Base-by-base conservation (phyloP, 2,888 invertebrate species). In the Meiosimyza platycephala region DNA sequence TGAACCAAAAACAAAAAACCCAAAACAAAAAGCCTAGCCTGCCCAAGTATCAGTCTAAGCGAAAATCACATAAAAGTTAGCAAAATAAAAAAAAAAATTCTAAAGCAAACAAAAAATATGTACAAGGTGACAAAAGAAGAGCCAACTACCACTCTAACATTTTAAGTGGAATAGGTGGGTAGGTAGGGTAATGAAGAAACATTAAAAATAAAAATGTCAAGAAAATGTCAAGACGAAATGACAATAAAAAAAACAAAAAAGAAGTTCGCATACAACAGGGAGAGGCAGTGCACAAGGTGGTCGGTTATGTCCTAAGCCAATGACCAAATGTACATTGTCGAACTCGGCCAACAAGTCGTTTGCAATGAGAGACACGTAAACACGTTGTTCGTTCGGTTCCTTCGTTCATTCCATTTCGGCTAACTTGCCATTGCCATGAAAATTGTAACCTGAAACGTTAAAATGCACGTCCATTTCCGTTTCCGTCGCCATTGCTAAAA, bases 161-260 rank as follows among this genome's bases (percentile, higher is more conserved):
- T 28, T 28, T 28, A 54, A 54, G 18, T 18, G 54, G 12, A 54
- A 18, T 54, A 54, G 9, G 54, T 28, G 28, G 28, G 22, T 3
- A 65, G 18, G 65, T 33, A 16, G 51, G n/a, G 22, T 40, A 50
- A 71, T 22, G 57, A 63, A 71, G 48, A 50, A 60, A 50, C 69
- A 69, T 69, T 60, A 60, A 60, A 71, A 71, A 71, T 71, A 63
- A 71, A 71, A 71, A 71, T 57, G 70, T 63, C 70, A 62, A 62
- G 51, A 62, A 50, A 51, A 51, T 66, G 66, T 54, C 66, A 52
- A 18, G 54, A 33, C 22, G 47, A 67, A 16, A 47, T 15, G 16
- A 54, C 28, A 52, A 62, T 5, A 7, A 15, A 63, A 18, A 18
- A 71, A n/a, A 28, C 0, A 54, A 13, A 65, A 33, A 15, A 48